phyloP scores from a whole-genome alignment of 2,113 vertebrate species.

The Saimiri boliviensis region DNA sequence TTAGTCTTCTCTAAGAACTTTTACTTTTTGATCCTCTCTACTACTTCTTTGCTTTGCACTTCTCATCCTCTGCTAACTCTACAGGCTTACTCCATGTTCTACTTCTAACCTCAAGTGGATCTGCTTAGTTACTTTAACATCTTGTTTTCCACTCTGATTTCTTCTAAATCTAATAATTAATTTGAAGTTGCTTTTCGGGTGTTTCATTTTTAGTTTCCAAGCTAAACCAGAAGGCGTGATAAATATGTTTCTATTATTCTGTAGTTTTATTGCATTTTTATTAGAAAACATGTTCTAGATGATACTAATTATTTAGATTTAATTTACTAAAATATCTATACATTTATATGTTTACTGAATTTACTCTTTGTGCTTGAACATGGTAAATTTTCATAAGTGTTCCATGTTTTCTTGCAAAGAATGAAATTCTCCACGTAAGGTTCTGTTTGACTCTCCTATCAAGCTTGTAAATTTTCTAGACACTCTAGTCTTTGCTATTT shows the following conservation, averaged over 20 bases:
- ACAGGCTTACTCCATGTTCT: background rate
- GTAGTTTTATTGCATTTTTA: background rate
- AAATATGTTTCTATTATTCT: background rate
- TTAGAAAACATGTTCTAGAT: background rate
- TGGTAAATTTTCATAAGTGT: background rate
- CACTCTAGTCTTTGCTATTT: background rate
- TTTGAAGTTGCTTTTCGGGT: background rate
- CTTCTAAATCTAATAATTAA: background rate
- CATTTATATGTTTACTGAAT: background rate
- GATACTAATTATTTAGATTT: background rate
- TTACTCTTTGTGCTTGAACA: background rate
- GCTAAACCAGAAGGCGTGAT: background rate
- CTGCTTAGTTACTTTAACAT: background rate
- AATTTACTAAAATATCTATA: background rate
- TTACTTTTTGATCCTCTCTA: background rate
- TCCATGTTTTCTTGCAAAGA: background rate
- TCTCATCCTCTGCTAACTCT: background rate
- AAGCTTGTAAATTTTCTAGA: background rate
- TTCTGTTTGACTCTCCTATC: background rate
- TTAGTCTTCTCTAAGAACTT: background rate
- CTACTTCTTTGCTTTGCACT: background rate
- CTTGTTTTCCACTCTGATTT: background rate
- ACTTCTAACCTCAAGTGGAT: background rate
- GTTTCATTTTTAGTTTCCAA: background rate
- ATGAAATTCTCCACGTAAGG: background rate